These are phyloP conservation scores for Ennomos quercinarius DNA, from an alignment of 2,888 invertebrate species.

Conservation along the genomic window DNA sequence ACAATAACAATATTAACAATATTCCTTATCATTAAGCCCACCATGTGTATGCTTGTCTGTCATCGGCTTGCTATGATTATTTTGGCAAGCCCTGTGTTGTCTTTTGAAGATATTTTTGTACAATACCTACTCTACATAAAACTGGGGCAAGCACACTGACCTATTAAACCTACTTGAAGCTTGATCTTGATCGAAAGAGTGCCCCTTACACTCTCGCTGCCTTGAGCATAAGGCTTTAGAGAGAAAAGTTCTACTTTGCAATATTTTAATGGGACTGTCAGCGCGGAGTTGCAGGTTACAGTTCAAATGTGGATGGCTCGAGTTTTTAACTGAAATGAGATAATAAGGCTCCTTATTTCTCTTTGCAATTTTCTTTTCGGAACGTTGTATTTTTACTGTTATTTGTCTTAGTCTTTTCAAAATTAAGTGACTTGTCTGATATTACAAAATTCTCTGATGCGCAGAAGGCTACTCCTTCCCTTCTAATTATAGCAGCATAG, in stretches of 20 bases:
- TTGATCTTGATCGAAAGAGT: constrained; percentile 31
- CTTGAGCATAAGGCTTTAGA: constrained; percentile 10
- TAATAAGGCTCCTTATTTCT: too few species aligned
- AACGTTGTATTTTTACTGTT: too few species aligned
- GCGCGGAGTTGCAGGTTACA: background rate
- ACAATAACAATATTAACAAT: constrained; percentile 2
- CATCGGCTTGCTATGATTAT: constrained; percentile 29
- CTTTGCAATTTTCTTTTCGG: too few species aligned
- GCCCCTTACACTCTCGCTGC: constrained; percentile 13
- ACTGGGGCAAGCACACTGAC: constrained; percentile 39
- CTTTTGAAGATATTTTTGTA: constrained; percentile 37
- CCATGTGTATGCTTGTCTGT: constrained; percentile 32
- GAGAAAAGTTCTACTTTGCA: constrained; percentile 9
- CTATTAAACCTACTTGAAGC: constrained; percentile 35
- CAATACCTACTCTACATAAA: constrained; percentile 32
- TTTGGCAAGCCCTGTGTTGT: constrained; percentile 29
- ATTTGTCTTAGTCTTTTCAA: too few species aligned
- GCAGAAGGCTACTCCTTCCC: too few species aligned
- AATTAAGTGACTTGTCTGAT: too few species aligned
- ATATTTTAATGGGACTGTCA: constrained; percentile 8
- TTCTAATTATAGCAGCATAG: too few species aligned
- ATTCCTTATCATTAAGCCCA: constrained; percentile 12
- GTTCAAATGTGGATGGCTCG: background rate
- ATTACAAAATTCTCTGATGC: too few species aligned
- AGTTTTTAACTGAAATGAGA: background rate